Evolutionary conservation across 2,113 vertebrate genomes (phyloP).

Genomic region (Tragelaphus strepsiceros): DNA sequence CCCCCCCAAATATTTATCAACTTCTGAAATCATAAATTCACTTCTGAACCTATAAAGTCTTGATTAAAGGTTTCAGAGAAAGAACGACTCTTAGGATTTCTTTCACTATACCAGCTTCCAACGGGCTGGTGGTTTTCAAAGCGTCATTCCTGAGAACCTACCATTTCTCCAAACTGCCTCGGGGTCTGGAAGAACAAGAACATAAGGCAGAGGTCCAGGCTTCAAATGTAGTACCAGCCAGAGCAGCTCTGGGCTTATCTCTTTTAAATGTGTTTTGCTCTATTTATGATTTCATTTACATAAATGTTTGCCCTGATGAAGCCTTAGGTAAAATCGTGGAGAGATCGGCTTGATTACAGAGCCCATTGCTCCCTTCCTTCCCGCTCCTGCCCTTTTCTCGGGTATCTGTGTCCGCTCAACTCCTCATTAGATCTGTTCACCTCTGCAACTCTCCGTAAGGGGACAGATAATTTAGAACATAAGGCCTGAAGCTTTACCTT

Average conservation of each 20-base stretch:
- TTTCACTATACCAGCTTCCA: background rate
- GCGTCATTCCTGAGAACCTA: background rate
- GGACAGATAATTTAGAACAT: background rate
- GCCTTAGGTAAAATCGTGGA: background rate
- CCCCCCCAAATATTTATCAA: background rate
- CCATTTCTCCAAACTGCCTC: fast-evolving
- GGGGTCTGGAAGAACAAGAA: background rate
- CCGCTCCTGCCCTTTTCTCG: background rate
- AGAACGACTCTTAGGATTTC: background rate
- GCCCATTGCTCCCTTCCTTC: background rate
- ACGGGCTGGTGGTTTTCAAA: background rate
- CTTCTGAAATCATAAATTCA: background rate
- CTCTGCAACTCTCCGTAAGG: background rate
- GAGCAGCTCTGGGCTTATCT: background rate
- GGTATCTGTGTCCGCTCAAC: background rate
- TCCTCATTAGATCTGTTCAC: background rate
- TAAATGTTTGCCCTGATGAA: background rate
- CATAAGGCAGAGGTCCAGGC: background rate
- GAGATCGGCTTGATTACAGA: background rate
- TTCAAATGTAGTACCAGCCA: background rate
- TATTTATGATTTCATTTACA: background rate
- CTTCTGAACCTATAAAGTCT: background rate
- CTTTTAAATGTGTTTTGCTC: background rate
- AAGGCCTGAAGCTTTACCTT: background rate
- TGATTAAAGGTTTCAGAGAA: background rate